Base-by-base conservation (phyloP, 1,140 invertebrate species). In the Plectus sambesii region DNA sequence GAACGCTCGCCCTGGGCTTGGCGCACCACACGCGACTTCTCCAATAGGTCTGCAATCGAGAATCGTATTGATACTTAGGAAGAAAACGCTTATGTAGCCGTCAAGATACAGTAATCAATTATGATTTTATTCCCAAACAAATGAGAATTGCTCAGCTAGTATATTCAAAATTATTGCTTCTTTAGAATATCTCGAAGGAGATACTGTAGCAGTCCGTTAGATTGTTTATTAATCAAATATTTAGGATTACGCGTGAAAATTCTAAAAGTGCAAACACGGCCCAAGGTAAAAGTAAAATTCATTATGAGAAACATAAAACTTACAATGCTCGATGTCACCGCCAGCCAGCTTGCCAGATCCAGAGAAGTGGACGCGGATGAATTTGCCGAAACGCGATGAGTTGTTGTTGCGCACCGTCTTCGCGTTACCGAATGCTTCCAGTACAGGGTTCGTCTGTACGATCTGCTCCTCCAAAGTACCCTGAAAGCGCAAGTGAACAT, bases 331-430 rank as follows among this genome's bases (percentile, higher is more conserved):
- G 78, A 99, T 99, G 78, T 99, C 93, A 78, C 90, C 92, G 81
- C 93, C 93, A 74, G 93, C 90, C 76, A 98, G 78, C 82, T 97
- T 97, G 75, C 92, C 93, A 77, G 84, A 83, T 52, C 87, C 86
- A 66, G 90, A 90, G 78, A 99, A 99, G 75, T 98, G 92, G 74
- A 98, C 98, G 83, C 93, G 87, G 80, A 99, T 98, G 82, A 99
- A 99, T 86, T 99, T 78, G 65, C 76, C 75, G 75, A 77, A 69
- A 56, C 62, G 59, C 19, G 59, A 65, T 30, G 66, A 65, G 40
- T 62, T 61, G 78, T 96, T 89, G 77, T 96, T 96, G 86, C 90
- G 86, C 70, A 88, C 86, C 69, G 89, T 96, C 81, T 96, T 96
- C 72, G 90, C 90, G 79, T 96, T 96, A 85, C 90, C 90, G 73